A percentile compares a stretch with the other conserved stretches of the same genome.
Evolutionary conservation across 2,113 vertebrate species (phyloP).

Genomic region (Aviceda subcristata): DNA sequence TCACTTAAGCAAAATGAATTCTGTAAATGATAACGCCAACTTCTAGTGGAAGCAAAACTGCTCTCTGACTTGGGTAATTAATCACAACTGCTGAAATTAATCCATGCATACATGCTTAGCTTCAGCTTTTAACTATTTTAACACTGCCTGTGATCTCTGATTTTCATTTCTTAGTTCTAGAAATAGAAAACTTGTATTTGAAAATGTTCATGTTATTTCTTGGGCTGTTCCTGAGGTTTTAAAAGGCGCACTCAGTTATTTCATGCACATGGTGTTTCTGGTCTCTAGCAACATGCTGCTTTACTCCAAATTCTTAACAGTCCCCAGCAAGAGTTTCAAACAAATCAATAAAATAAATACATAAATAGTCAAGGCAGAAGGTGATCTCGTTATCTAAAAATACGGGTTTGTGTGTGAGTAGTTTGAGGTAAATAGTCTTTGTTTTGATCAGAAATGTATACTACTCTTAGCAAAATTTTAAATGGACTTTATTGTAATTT

Average conservation of each 20-base stretch:
- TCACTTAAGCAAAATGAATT: background rate
- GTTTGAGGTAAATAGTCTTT: constrained; percentile 15
- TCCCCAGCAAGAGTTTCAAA: background rate
- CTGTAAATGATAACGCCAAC: background rate
- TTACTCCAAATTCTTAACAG: constrained; percentile 20
- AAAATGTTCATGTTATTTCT: background rate
- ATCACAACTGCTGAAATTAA: background rate
- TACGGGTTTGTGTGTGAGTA: background rate
- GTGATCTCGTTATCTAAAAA: background rate
- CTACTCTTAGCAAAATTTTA: too few relatives aligned
- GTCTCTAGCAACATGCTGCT: background rate
- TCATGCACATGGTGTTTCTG: background rate
- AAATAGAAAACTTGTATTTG: constrained; percentile 28
- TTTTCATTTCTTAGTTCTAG: constrained; percentile 4
- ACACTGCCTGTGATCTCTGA: background rate
- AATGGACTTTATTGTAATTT: background rate
- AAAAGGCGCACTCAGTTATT: background rate
- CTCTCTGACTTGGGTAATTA: background rate
- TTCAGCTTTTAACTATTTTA: background rate
- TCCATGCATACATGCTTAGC: background rate
- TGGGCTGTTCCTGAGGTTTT: background rate
- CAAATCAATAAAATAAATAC: background rate
- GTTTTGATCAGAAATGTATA: background rate
- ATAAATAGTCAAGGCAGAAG: constrained; percentile 34
- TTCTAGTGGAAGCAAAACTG: background rate